Conservation (phyloP, 2,113 vertebrate species). For the Myotis davidii region DNA sequence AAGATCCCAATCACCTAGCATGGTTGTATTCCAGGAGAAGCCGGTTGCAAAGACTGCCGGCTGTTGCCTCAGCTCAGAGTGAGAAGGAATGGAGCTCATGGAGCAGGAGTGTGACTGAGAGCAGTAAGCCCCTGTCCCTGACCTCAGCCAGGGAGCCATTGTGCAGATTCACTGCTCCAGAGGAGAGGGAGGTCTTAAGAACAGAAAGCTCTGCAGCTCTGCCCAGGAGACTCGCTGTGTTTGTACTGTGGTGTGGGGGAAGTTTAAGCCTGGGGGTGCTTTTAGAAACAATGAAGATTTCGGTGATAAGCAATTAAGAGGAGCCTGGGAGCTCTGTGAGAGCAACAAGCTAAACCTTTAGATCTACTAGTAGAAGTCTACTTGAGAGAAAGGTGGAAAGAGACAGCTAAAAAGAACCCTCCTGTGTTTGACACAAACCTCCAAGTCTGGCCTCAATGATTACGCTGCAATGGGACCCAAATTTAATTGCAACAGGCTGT, state of each 20-base stretch:
- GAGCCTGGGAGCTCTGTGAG: background rate
- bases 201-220: background rate
- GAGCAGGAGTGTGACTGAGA: background rate
- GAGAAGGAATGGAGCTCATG: background rate
- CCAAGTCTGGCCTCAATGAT: conserved; percentile 29
- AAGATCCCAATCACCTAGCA: background rate
- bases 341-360: conserved; percentile 3
- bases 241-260: background rate
- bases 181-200: background rate
- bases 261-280: background rate
- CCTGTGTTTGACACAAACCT: background rate
- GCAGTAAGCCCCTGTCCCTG: background rate
- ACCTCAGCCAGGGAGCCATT: background rate
- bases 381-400: background rate
- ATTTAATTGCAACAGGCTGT: conserved; percentile 53
- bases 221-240: background rate
- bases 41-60: background rate
- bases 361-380: background rate
- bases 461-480: background rate
- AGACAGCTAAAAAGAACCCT: background rate
- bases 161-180: background rate
- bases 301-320: background rate
- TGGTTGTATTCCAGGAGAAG: background rate
- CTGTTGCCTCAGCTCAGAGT: background rate
- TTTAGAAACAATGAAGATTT: conserved; percentile 19